These are phyloP conservation scores for Deilephila porcellus DNA, from an alignment of 2,888 invertebrate genomes.

Conservation along the genomic window DNA sequence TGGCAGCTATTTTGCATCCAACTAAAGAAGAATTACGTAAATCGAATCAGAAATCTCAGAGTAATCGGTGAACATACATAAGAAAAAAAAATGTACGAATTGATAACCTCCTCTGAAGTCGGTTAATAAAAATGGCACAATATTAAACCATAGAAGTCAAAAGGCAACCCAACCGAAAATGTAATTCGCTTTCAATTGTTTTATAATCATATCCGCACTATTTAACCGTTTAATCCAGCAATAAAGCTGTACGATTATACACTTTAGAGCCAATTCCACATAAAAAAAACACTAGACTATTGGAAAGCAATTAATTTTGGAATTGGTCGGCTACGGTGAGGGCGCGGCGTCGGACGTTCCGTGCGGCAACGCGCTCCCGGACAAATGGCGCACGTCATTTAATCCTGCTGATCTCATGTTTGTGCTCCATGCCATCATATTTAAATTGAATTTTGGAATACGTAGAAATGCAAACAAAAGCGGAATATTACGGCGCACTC, in stretches of 20 bases:
- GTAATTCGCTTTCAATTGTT: neutral
- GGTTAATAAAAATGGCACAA: neutral
- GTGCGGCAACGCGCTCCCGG: conserved; percentile 58
- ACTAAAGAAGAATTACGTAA: too few relatives aligned
- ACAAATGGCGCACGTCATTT: conserved; percentile 79
- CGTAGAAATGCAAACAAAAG: conserved; percentile 70
- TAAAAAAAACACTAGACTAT: conserved; percentile 61
- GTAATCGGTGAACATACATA: too few relatives aligned
- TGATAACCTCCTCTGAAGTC: too few relatives aligned
- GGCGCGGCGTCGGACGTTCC: conserved; percentile 43
- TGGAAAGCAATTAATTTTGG: conserved; percentile 80
- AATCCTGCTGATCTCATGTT: conserved; percentile 82
- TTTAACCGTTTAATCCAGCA: conserved; percentile 31
- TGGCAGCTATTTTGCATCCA: too few relatives aligned
- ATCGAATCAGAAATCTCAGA: too few relatives aligned
- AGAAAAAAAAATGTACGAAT: too few relatives aligned
- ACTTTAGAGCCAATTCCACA: conserved; percentile 46
- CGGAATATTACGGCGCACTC: conserved; percentile 62
- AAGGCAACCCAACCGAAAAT: neutral
- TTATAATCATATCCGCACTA: neutral
- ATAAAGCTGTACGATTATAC: conserved; percentile 38
- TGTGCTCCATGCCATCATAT: conserved; percentile 78
- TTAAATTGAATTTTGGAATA: conserved; percentile 80
- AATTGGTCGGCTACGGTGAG: conserved; percentile 58
- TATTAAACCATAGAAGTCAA: neutral